Percentiles rank a stretch among this genome's conserved stretches.
Conservation (phyloP, 1,140 invertebrate genomes). For the Melipona quadrifasciata region DNA sequence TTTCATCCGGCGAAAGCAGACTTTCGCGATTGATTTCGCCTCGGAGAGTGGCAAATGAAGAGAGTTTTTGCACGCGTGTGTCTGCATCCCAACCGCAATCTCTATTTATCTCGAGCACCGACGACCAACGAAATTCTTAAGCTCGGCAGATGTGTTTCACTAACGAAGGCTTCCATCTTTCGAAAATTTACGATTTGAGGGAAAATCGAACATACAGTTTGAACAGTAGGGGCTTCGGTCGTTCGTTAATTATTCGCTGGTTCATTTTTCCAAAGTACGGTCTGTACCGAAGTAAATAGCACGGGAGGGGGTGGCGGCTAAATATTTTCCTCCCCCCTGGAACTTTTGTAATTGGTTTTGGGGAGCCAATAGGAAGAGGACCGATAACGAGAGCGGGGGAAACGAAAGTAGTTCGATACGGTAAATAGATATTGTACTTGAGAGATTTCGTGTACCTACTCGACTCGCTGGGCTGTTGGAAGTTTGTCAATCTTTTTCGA, state of each 20-base stretch:
- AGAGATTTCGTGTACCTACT: not conserved
- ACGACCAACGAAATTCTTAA: no score
- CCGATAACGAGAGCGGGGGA: not conserved
- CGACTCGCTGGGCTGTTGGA: not conserved
- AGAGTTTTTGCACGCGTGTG: not conserved
- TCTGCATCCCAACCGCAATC: no score
- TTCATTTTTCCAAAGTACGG: no score
- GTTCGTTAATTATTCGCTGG: no score
- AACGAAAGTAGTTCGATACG: not conserved
- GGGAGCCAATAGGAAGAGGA: not conserved
- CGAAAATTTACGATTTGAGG: no score
- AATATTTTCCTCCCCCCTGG: no score
- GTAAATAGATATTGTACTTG: not conserved
- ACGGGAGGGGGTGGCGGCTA: no score
- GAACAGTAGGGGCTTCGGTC: no score
- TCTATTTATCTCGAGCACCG: no score
- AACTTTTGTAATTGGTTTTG: not conserved
- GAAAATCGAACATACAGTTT: no score
- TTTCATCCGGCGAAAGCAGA: slow-evolving; percentile 11
- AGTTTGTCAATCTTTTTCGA: slow-evolving; percentile 12
- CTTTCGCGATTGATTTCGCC: slow-evolving; percentile 7
- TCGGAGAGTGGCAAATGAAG: not conserved
- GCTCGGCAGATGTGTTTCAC: no score
- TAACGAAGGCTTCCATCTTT: no score
- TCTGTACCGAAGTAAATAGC: not conserved